These are phyloP conservation scores for Trididemnum miniatum DNA, from an alignment of 23 tunicate genomes.

Conservation along the genomic window DNA sequence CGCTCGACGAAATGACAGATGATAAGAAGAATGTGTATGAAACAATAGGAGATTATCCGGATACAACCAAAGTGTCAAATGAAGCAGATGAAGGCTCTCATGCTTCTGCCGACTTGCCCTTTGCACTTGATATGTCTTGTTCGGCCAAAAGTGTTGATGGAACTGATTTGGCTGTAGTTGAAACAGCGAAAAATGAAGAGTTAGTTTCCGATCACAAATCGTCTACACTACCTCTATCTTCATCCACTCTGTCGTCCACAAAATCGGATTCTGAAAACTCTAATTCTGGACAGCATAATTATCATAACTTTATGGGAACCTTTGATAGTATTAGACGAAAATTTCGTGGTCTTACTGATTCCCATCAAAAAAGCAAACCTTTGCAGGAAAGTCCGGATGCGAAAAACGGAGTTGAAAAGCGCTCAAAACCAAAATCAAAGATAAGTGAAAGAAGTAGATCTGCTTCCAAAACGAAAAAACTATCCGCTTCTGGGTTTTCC, in stretches of 20 bases:
- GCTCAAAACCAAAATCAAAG: conserved; percentile 30
- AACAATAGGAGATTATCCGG: background rate
- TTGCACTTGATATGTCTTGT: too few species aligned
- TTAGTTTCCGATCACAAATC: too few species aligned
- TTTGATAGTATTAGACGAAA: conserved; percentile 73
- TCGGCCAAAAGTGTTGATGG: too few species aligned
- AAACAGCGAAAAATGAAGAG: too few species aligned
- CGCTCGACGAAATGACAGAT: too few species aligned
- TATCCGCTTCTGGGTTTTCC: too few species aligned
- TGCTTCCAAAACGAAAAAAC: conserved; percentile 1
- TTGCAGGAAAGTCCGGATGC: conserved; percentile 20
- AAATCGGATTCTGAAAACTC: conserved; percentile 13
- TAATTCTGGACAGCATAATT: conserved; percentile 26
- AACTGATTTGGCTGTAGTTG: too few species aligned
- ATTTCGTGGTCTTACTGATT: conserved; percentile 57
- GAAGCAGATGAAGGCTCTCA: too few species aligned
- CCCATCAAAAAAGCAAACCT: conserved; percentile 36
- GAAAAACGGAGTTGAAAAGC: conserved; percentile 33
- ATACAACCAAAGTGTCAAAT: too few species aligned
- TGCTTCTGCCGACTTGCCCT: too few species aligned
- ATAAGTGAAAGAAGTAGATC: background rate
- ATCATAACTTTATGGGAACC: conserved; percentile 73
- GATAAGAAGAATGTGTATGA: background rate
- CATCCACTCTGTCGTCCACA: background rate
- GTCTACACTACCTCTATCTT: conserved; percentile 66